Percentiles rank a stretch among this genome's conserved stretches.
Conservation (phyloP, 2,888 invertebrate genomes). For the Ormia ochracea region DNA sequence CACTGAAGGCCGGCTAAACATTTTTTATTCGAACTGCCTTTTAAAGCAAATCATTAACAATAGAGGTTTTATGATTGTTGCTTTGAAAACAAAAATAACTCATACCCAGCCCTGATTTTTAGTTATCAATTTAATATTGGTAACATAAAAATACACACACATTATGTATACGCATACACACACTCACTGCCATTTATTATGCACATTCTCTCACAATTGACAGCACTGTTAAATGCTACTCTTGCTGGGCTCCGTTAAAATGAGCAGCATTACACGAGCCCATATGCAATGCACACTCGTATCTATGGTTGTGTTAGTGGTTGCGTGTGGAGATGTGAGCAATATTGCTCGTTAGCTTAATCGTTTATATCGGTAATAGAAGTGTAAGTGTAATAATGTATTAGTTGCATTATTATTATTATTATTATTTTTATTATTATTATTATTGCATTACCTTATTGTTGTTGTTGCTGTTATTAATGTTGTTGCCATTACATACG, state of each 20-base stretch:
- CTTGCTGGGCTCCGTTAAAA: constrained; percentile 34
- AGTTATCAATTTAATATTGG: constrained; percentile 31
- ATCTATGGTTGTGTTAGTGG: no score
- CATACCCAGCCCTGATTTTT: neutral
- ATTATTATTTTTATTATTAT: constrained; percentile 35
- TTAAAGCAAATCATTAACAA: no score
- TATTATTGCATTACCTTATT: constrained; percentile 46
- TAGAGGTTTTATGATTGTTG: no score
- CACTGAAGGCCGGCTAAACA: no score
- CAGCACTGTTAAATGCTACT: constrained; percentile 32
- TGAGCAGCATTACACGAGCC: constrained; percentile 26
- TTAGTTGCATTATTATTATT: constrained; percentile 53
- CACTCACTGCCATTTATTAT: neutral
- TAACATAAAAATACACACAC: constrained; percentile 32
- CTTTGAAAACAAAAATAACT: neutral
- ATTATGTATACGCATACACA: no score
- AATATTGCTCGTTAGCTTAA: constrained; percentile 1
- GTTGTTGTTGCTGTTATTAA: constrained; percentile 32
- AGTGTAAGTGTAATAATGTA: constrained; percentile 52
- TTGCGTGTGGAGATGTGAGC: no score
- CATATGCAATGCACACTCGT: no score
- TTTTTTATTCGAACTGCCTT: no score
- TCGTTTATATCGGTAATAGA: constrained; percentile 24
- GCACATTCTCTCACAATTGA: neutral
- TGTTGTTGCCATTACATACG: constrained; percentile 56